Base-by-base conservation (phyloP, 2,888 invertebrate species). In the Pseudococcus jackbeardsleyi region DNA sequence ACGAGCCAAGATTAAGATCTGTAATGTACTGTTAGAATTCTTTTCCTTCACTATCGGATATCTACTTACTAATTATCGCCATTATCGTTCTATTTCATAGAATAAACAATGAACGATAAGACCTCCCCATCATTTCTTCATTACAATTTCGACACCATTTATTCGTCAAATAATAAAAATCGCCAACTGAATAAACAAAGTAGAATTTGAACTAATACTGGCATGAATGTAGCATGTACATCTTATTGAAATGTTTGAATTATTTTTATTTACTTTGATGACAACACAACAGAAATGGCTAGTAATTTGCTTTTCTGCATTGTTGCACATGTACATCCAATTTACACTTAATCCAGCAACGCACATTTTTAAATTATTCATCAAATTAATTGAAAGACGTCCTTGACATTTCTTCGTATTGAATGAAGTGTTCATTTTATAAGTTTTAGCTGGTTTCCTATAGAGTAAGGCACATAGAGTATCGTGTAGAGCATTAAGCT, bases 351-450 rank as follows among this genome's bases (percentile, higher is more conserved):
- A 54, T 54, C 54, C n/a, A 15, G n/a, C n/a, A 7, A 54, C 26
- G n/a, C 54, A 54, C 42, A n/a, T n/a, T n/a, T 50, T 50, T 54
- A 6, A 85, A 59, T 85, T 59, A 85, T 85, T 85, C 64, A 59
- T 64, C 85, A 85, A 64, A 85, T 59, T 85, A 59, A 85, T 54
- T 85, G 17, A 59, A 39, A 59, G 85, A 85, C 64, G 64, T n/a
- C 85, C 85, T 85, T 85, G 85, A 85, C 85, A 85, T 59, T 85
- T 64, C 26, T 54, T 54, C 26, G 33, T 17, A 15, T 22, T 26
- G 11, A 15, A 17, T 85, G 33, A 33, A 17, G 85, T 15, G 26
- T 54, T 42, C 9, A 42, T 0, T 42, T 42, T 42, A 9, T 42
- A 42, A 42, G 6, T 42, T 42, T 42, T 9, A 42, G 42, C 42